Evolutionary conservation across 2,113 vertebrate genomes (phyloP).

Genomic region (Perca schrenkii): DNA sequence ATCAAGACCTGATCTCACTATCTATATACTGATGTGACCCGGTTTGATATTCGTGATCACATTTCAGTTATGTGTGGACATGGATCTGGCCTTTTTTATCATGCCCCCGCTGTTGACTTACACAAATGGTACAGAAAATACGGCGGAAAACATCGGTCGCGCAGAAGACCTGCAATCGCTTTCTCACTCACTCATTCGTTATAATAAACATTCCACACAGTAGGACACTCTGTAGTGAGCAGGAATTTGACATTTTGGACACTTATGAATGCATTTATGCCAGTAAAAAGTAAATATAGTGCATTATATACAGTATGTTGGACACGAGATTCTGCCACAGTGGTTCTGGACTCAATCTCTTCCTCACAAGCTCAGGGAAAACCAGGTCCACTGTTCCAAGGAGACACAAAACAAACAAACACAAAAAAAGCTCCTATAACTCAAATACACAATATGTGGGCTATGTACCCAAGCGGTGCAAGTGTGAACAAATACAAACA

Average conservation of each 20-base stretch:
- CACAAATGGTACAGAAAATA: neutral
- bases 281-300: neutral
- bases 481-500: neutral
- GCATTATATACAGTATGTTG: too few relatives aligned
- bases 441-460: neutral
- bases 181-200: neutral
- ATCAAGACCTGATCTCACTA: neutral
- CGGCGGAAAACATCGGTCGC: neutral
- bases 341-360: neutral
- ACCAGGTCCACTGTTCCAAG: neutral
- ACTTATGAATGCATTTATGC: neutral
- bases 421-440: neutral
- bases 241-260: neutral
- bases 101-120: neutral
- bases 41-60: constrained; percentile 2
- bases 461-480: neutral
- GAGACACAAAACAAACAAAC: neutral
- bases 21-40: neutral
- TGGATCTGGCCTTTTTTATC: neutral
- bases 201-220: neutral
- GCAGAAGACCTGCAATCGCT: neutral
- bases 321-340: neutral
- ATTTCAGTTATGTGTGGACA: neutral
- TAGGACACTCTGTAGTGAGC: neutral
- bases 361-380: neutral